A percentile compares a stretch with the other conserved stretches of the same genome.
Conservation (phyloP, 92 coral and sea anemone genomes). For the Phymanthus crucifer region DNA sequence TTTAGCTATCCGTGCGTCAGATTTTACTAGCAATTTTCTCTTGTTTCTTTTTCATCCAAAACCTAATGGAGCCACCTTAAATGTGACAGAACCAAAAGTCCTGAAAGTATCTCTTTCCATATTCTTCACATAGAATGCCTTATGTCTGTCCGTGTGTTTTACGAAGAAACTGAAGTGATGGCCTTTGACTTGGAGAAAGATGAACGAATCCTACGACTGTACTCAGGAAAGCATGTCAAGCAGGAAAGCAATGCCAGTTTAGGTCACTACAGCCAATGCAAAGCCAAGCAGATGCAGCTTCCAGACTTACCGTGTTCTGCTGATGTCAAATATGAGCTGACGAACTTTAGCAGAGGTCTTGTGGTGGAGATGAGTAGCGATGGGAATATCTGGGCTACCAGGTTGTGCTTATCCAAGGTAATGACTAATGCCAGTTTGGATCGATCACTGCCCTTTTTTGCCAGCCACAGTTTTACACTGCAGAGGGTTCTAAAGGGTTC, state of each 20-base stretch:
- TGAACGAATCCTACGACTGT: conserved; percentile 56
- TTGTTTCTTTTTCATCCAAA: too few species aligned
- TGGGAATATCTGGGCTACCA: conserved; percentile 55
- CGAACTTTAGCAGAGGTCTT: conserved; percentile 64
- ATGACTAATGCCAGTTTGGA: too few species aligned
- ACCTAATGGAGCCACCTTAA: too few species aligned
- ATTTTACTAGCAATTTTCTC: too few species aligned
- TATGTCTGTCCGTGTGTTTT: conserved; percentile 48
- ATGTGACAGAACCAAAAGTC: too few species aligned
- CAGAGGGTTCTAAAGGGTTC: too few species aligned
- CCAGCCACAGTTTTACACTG: too few species aligned
- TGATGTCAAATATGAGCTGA: conserved; percentile 55
- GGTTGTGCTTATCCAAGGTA: conserved; percentile 70
- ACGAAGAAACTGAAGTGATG: conserved; percentile 47
- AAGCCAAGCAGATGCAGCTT: conserved; percentile 57
- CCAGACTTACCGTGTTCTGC: conserved; percentile 45
- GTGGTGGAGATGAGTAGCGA: conserved; percentile 60
- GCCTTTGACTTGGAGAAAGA: conserved; percentile 42
- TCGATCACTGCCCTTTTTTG: too few species aligned
- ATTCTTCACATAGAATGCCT: conserved; percentile 18
- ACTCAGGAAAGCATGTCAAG: conserved; percentile 45
- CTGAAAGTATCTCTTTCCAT: not conserved
- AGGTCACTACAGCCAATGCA: conserved; percentile 52
- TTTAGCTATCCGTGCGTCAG: too few species aligned
- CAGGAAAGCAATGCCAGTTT: conserved; percentile 24